Evolutionary conservation across 2,888 invertebrate species (phyloP).

Genomic region (Pseudococcus longispinus): DNA sequence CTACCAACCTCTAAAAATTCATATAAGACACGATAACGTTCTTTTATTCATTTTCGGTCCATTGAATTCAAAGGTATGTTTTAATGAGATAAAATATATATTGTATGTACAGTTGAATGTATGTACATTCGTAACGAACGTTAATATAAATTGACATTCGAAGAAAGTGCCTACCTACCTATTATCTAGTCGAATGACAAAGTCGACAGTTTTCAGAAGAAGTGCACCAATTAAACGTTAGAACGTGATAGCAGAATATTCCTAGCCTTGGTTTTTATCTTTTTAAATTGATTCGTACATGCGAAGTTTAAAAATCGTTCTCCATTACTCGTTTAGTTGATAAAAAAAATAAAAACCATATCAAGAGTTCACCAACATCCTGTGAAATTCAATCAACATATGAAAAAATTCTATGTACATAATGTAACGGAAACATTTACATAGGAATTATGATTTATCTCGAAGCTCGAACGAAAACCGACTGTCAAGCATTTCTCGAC

Average conservation of each 20-base stretch:
- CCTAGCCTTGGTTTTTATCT: neutral
- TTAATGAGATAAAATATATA: too few species aligned
- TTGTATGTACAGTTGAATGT: too few species aligned
- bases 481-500: neutral
- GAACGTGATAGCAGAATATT: neutral
- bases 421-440: neutral
- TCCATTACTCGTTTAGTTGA: neutral
- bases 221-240: neutral
- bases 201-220: neutral
- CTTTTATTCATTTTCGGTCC: neutral
- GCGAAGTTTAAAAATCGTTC: neutral
- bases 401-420: neutral
- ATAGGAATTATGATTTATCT: constrained; percentile 1
- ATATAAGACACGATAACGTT: neutral
- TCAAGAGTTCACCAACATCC: neutral
- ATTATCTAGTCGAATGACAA: neutral
- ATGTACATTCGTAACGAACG: too few species aligned
- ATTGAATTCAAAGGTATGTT: neutral
- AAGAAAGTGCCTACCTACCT: neutral
- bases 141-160: neutral
- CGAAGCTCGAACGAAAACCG: neutral
- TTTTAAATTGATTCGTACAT: neutral
- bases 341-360: neutral
- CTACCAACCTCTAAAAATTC: neutral
- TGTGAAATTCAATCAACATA: neutral